These are phyloP conservation scores for Micrasema minimum DNA, from an alignment of 1,140 invertebrate genomes.

Conservation along the genomic window DNA sequence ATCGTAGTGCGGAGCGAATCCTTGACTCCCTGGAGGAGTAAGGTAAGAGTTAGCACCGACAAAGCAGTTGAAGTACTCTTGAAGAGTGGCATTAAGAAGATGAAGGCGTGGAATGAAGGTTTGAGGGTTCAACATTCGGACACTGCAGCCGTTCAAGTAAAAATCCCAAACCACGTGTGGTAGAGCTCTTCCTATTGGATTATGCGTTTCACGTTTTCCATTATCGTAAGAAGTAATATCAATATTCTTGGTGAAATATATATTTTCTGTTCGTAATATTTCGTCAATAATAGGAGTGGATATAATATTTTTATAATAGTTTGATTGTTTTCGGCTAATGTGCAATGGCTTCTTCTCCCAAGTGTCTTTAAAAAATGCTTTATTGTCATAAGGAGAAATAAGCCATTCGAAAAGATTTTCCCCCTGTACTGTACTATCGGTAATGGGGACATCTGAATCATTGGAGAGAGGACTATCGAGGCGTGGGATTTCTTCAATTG, in stretches of 20 bases:
- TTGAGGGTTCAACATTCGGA: slow-evolving; percentile 92
- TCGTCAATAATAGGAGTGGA: slow-evolving; percentile 81
- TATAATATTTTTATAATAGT: slow-evolving; percentile 81
- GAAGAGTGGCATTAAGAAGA: slow-evolving; percentile 78
- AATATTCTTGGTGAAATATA: slow-evolving; percentile 88
- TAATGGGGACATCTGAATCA: slow-evolving; percentile 48
- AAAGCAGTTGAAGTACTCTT: slow-evolving; percentile 94
- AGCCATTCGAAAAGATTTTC: slow-evolving; percentile 76
- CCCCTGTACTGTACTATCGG: slow-evolving; percentile 70
- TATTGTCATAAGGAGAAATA: slow-evolving; percentile 72
- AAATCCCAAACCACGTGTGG: slow-evolving; percentile 91
- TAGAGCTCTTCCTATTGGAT: slow-evolving; percentile 80
- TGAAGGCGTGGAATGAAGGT: slow-evolving; percentile 79
- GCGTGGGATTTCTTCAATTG: neutral
- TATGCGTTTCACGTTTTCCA: slow-evolving; percentile 84
- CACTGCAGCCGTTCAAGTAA: slow-evolving; percentile 89
- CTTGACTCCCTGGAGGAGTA: slow-evolving; percentile 95
- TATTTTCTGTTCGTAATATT: slow-evolving; percentile 78
- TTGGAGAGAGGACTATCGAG: neutral
- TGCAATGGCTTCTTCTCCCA: slow-evolving; percentile 88
- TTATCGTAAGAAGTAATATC: slow-evolving; percentile 90
- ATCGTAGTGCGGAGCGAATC: slow-evolving; percentile 98
- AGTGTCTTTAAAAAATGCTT: slow-evolving; percentile 67
- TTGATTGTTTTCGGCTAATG: slow-evolving; percentile 72
- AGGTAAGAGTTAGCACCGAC: slow-evolving; percentile 95